Percentiles rank a stretch among this genome's conserved stretches.
Evolutionary conservation across 2,797 vertebrate genomes (phyloP).

Genomic region (Antennarius maculatus): DNA sequence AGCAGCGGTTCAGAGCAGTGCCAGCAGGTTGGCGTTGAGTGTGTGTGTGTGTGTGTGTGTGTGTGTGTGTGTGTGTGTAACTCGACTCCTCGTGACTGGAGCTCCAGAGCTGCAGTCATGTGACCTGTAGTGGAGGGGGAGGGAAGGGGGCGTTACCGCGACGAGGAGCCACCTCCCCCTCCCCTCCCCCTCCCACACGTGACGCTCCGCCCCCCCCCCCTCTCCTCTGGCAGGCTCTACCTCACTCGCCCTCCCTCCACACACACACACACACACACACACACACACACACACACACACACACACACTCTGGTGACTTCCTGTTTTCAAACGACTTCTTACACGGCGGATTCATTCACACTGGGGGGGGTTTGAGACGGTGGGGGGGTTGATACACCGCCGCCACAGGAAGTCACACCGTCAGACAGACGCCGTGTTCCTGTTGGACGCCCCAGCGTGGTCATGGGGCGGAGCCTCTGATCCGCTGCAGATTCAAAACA

Average conservation of each 20-base stretch:
- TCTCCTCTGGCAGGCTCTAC: neutral
- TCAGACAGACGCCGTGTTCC: too few species aligned
- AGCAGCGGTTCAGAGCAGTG: too few species aligned
- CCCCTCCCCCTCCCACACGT: constrained; percentile 55
- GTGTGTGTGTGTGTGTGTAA: constrained; percentile 23
- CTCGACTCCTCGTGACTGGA: constrained; percentile 82
- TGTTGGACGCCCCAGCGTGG: too few species aligned
- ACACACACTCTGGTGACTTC: neutral
- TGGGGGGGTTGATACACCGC: too few species aligned
- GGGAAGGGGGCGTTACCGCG: constrained; percentile 59
- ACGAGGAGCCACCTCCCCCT: constrained; percentile 51
- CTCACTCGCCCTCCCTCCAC: constrained; percentile 3
- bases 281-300: constrained; percentile 8
- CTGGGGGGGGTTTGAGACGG: too few species aligned
- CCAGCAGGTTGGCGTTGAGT: too few species aligned
- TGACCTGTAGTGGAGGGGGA: constrained; percentile 81
- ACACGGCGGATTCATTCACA: too few species aligned
- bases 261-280: constrained; percentile 12
- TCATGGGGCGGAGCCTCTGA: too few species aligned
- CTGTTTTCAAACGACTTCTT: too few species aligned
- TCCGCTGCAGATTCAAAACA: too few species aligned
- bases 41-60: too few species aligned
- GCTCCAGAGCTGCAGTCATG: constrained; percentile 89
- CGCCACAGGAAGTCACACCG: too few species aligned
- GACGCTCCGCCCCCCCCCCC: constrained; percentile 41